Conservation (phyloP, 2,113 vertebrate species). For the Porphyrio hochstetteri region DNA sequence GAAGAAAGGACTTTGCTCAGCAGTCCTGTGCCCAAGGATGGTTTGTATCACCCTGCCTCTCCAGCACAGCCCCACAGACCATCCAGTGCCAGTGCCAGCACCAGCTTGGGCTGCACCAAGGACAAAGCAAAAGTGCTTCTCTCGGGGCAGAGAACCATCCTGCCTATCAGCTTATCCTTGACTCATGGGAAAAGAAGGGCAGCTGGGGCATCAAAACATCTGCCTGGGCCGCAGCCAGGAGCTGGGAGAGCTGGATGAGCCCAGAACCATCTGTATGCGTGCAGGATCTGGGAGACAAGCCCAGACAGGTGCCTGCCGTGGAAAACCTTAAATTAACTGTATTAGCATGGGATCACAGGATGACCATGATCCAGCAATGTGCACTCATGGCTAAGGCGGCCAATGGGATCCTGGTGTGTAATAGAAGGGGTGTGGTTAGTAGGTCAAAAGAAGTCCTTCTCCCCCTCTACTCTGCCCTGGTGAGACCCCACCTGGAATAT, state of each 20-base stretch:
- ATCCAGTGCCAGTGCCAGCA: background rate
- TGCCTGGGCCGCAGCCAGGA: background rate
- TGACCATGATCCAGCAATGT: no score
- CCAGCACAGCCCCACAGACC: background rate
- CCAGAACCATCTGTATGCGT: fast-evolving
- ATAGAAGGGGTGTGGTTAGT: no score
- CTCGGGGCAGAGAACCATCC: background rate
- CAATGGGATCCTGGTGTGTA: no score
- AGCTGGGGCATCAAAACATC: background rate
- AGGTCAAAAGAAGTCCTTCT: no score
- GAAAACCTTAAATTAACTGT: background rate
- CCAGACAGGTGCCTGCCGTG: background rate
- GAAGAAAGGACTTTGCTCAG: background rate
- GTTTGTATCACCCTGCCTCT: background rate
- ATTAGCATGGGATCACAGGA: background rate
- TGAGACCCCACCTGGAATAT: no score
- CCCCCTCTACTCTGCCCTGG: no score
- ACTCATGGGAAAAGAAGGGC: background rate
- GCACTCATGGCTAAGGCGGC: no score
- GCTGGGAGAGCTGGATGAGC: fast-evolving
- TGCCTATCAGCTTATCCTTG: background rate
- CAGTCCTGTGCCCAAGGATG: fast-evolving
- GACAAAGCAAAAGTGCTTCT: background rate
- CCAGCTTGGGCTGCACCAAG: background rate
- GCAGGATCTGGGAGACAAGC: background rate